Evolutionary conservation across 2,113 vertebrate species (phyloP).

Genomic region (Lagopus muta): DNA sequence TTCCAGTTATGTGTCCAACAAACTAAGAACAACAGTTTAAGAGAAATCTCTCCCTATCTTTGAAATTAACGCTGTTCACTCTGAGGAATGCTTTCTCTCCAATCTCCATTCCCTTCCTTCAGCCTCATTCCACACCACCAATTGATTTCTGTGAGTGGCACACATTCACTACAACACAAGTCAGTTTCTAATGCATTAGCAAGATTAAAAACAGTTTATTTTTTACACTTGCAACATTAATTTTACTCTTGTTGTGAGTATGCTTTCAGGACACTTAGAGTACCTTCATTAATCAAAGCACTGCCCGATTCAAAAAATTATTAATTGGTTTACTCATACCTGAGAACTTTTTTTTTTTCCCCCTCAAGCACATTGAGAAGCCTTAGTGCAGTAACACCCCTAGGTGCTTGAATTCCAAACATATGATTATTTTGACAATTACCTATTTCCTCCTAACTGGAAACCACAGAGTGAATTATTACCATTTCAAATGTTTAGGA

Average conservation of each 20-base stretch:
- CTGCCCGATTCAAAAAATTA: not conserved
- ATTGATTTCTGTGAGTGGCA: not conserved
- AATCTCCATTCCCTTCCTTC: not conserved
- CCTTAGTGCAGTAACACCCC: not conserved
- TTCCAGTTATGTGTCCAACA: constrained; percentile 54
- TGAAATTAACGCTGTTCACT: not conserved
- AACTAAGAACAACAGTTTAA: not conserved
- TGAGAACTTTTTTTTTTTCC: not conserved
- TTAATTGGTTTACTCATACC: not conserved
- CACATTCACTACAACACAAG: not conserved
- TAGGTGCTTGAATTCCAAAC: not conserved
- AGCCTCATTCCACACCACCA: not conserved
- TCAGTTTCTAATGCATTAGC: not conserved
- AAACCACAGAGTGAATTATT: constrained; percentile 40
- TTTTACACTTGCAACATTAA: not conserved
- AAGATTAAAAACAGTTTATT: not conserved
- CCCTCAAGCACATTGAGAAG: not conserved
- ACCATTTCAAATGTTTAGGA: not conserved
- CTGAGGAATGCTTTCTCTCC: fast-evolving
- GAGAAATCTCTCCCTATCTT: constrained; percentile 1
- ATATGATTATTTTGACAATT: constrained; percentile 24
- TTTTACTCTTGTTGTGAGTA: not conserved
- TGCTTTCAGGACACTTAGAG: not conserved
- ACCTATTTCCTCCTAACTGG: constrained; percentile 44
- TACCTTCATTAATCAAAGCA: not conserved